A percentile compares a stretch with the other conserved stretches of the same genome.
Conservation (phyloP, 2,113 vertebrate species). For the Dipodomys merriami region DNA sequence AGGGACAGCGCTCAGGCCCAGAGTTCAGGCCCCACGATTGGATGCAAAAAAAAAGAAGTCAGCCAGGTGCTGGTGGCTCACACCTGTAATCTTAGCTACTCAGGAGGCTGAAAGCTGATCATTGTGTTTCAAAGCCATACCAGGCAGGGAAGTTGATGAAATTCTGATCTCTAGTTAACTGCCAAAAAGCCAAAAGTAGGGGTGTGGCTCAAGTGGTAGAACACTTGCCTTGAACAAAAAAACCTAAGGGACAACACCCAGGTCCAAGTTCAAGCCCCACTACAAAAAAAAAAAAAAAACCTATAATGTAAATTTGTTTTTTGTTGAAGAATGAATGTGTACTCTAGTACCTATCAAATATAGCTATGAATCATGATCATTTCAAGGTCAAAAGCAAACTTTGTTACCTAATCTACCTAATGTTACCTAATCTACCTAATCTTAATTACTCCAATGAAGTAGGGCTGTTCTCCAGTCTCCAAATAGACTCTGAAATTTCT, state of each 20-base stretch:
- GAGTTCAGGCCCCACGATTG: too few species aligned
- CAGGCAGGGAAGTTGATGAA: too few species aligned
- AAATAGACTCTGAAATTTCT: not conserved
- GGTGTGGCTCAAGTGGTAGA: too few species aligned
- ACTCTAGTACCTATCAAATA: not conserved
- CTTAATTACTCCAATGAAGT: not conserved
- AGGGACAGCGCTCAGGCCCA: too few species aligned
- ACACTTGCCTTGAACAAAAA: too few species aligned
- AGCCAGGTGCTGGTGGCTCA: too few species aligned
- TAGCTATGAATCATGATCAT: not conserved
- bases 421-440: not conserved
- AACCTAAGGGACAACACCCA: not conserved
- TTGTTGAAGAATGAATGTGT: not conserved
- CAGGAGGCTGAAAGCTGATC: too few species aligned
- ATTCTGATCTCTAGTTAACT: too few species aligned
- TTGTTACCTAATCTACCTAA: not conserved
- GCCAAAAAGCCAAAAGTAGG: too few species aligned
- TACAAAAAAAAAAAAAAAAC: not conserved
- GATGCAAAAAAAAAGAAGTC: too few species aligned
- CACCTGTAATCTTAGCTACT: too few species aligned
- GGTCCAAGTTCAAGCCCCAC: not conserved
- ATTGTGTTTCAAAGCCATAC: too few species aligned
- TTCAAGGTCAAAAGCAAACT: conserved; percentile 8
- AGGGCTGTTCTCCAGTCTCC: not conserved
- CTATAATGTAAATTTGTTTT: not conserved